These are phyloP conservation scores for Salvelinus sp. DNA, from an alignment of 2,113 vertebrate species.

Conservation along the genomic window DNA sequence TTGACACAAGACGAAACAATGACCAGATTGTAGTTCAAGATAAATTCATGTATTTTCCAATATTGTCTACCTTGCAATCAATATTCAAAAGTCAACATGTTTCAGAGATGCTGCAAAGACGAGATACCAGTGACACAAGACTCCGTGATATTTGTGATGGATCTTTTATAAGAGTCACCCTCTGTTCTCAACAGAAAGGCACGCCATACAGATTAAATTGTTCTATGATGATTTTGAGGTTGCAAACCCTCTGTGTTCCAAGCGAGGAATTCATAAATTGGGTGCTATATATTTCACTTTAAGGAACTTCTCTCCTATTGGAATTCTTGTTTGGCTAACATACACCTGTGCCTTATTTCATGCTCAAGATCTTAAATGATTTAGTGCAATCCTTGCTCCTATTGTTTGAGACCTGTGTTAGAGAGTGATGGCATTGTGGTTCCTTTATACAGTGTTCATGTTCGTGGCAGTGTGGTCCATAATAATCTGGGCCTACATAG, in stretches of 20 bases:
- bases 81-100: neutral
- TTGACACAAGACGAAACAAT: too few relatives aligned
- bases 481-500: constrained; percentile 16
- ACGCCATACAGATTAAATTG: neutral
- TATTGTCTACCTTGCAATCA: too few relatives aligned
- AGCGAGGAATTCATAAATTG: too few relatives aligned
- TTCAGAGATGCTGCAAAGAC: neutral
- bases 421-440: constrained; percentile 16
- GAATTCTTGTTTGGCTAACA: too few relatives aligned
- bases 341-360: too few relatives aligned
- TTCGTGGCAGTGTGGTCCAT: constrained; percentile 15
- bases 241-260: too few relatives aligned
- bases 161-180: neutral
- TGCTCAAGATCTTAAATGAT: neutral
- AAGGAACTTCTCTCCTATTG: too few relatives aligned
- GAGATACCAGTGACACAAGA: neutral
- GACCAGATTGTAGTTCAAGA: too few relatives aligned
- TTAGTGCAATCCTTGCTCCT: constrained; percentile 10
- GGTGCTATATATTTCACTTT: too few relatives aligned
- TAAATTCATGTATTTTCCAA: too few relatives aligned
- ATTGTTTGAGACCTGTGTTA: constrained; percentile 13
- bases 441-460: constrained; percentile 3
- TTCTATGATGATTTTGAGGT: neutral
- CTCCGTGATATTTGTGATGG: constrained; percentile 3
- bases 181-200: constrained; percentile 7